Percentiles rank a stretch among this genome's conserved stretches.
phyloP scores from a whole-genome alignment of 2,888 invertebrate species.

The Phyto melanocephala region DNA sequence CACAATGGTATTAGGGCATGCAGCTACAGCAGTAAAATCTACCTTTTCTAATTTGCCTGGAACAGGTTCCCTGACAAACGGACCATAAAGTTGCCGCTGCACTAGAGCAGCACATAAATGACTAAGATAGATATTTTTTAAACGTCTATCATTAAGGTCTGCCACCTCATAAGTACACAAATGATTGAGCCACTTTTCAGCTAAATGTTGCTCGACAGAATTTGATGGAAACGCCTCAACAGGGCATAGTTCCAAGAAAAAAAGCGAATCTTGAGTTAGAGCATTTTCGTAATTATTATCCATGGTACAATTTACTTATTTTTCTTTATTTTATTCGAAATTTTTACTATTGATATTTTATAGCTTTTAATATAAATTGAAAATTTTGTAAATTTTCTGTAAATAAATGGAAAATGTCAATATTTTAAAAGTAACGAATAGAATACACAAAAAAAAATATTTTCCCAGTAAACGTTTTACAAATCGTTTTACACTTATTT shows the following conservation, averaged over 20 bases:
- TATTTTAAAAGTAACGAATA: not conserved
- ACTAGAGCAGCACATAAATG: constrained; percentile 70
- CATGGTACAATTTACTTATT: constrained; percentile 35
- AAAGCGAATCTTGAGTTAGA: constrained; percentile 69
- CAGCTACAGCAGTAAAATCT: constrained; percentile 63
- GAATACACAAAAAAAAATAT: not conserved
- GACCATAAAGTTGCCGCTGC: constrained; percentile 67
- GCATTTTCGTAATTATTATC: constrained; percentile 55
- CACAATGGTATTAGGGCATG: not conserved
- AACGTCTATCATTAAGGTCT: constrained; percentile 68
- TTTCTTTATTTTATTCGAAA: not conserved
- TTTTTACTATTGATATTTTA: not conserved
- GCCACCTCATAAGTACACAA: constrained; percentile 67
- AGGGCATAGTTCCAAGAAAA: constrained; percentile 68
- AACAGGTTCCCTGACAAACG: constrained; percentile 69
- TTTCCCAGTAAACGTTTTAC: too few species aligned
- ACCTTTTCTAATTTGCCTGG: constrained; percentile 63
- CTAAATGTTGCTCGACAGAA: constrained; percentile 65
- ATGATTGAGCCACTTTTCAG: constrained; percentile 70
- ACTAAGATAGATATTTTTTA: constrained; percentile 72
- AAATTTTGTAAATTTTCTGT: constrained; percentile 9
- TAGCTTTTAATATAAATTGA: not conserved
- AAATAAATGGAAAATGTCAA: not conserved
- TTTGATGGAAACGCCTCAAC: constrained; percentile 65
- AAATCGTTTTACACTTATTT: too few species aligned